Conservation (phyloP, 2,888 invertebrate genomes). For the Leptopilina drosophilae region DNA sequence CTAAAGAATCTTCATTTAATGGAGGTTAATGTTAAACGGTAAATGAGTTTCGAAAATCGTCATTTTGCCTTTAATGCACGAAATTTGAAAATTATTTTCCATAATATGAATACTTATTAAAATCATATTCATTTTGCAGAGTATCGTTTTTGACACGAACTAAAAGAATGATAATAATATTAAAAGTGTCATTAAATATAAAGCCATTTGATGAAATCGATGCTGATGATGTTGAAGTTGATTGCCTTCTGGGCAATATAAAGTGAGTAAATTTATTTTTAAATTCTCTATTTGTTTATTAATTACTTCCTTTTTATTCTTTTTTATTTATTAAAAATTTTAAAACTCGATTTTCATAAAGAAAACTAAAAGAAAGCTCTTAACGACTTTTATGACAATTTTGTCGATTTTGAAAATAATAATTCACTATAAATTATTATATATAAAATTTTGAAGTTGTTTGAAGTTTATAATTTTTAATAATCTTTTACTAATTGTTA, state of each 20-base stretch:
- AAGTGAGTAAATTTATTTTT: conserved; percentile 58
- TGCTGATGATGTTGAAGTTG: conserved; percentile 61
- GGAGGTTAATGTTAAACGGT: conserved; percentile 63
- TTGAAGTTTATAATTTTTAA: too few species aligned
- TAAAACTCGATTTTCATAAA: neutral
- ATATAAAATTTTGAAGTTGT: too few species aligned
- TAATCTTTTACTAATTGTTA: too few species aligned
- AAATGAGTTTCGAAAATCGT: conserved; percentile 44
- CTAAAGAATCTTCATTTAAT: conserved; percentile 61
- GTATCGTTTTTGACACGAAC: conserved; percentile 63
- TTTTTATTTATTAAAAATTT: too few species aligned
- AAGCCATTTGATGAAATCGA: conserved; percentile 64
- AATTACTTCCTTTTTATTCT: neutral
- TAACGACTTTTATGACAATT: too few species aligned
- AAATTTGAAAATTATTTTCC: neutral
- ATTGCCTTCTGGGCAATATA: conserved; percentile 64
- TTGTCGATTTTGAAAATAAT: too few species aligned
- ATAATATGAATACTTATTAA: neutral
- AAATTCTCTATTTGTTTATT: too few species aligned
- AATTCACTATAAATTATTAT: too few species aligned
- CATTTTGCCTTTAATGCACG: too few species aligned
- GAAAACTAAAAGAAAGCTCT: too few species aligned
- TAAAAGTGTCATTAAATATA: conserved; percentile 62
- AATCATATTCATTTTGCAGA: conserved; percentile 57
- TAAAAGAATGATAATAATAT: conserved; percentile 62